Evolutionary conservation across 2,797 vertebrate species (phyloP).

Genomic region (Onychomys torridus): DNA sequence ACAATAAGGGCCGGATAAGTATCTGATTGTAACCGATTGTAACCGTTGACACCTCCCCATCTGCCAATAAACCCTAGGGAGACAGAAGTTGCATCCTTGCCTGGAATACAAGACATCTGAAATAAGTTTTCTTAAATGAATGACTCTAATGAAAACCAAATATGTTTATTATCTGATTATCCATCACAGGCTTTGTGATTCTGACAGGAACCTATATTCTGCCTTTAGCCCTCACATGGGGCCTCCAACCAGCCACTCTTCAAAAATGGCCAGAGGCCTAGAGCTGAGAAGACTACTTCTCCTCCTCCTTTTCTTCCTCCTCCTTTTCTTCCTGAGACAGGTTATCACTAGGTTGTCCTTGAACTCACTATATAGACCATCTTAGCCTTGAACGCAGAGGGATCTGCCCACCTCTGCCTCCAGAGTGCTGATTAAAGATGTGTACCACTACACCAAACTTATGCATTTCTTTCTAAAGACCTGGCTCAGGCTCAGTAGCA

Average conservation of each 20-base stretch:
- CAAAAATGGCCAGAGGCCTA: not conserved
- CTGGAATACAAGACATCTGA: not conserved
- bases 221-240: not conserved
- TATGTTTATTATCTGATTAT: not conserved
- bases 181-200: not conserved
- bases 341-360: not conserved
- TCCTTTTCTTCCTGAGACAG: not conserved
- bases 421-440: not conserved
- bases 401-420: not conserved
- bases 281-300: not conserved
- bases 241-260: not conserved
- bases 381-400: no score
- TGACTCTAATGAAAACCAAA: slow-evolving; percentile 44
- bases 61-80: not conserved
- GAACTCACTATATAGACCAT: not conserved
- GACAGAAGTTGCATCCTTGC: not conserved
- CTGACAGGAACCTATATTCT: not conserved
- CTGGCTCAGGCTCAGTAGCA: not conserved
- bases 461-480: not conserved
- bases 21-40: not conserved
- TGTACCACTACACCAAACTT: not conserved
- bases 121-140: not conserved
- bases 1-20: not conserved
- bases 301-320: not conserved
- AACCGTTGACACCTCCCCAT: not conserved